These are phyloP conservation scores for Hestina assimilis DNA, from an alignment of 1,140 invertebrate species.

Conservation along the genomic window DNA sequence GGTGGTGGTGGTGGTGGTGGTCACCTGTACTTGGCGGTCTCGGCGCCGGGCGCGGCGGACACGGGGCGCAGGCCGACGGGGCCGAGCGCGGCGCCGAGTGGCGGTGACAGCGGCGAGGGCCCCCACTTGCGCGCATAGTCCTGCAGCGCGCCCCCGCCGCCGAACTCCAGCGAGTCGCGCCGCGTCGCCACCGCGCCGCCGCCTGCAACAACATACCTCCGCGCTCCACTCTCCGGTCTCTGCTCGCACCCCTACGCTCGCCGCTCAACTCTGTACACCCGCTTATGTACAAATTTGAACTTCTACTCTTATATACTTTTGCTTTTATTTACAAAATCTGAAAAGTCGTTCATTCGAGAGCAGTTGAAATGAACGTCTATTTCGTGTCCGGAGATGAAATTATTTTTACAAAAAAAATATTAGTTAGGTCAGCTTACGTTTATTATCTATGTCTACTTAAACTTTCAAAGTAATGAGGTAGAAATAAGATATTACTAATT, in stretches of 20 bases:
- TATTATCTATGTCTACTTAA: not conserved
- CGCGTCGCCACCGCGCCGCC: constrained; percentile 47
- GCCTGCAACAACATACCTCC: constrained; percentile 62
- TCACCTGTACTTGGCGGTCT: constrained; percentile 87
- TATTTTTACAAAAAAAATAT: not conserved
- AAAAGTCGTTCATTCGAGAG: constrained; percentile 6
- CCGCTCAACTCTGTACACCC: constrained; percentile 27
- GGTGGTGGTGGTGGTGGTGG: constrained; percentile 6
- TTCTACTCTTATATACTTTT: not conserved
- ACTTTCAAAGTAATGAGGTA: not conserved
- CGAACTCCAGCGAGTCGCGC: constrained; percentile 74
- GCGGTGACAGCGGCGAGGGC: constrained; percentile 71
- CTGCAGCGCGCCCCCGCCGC: constrained; percentile 64
- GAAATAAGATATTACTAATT: too few species aligned
- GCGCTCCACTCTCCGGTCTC: constrained; percentile 40
- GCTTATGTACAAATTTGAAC: constrained; percentile 22
- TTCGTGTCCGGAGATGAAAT: not conserved
- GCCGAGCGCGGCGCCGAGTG: constrained; percentile 63
- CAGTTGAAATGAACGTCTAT: constrained; percentile 7
- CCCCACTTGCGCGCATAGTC: constrained; percentile 77
- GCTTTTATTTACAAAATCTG: constrained; percentile 2
- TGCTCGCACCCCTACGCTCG: not conserved
- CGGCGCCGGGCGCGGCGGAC: constrained; percentile 93
- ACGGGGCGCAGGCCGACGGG: constrained; percentile 79
- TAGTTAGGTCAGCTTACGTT: too few species aligned